Evolutionary conservation across 2,888 invertebrate genomes (phyloP).

Genomic region (Cataglyphis livida): DNA sequence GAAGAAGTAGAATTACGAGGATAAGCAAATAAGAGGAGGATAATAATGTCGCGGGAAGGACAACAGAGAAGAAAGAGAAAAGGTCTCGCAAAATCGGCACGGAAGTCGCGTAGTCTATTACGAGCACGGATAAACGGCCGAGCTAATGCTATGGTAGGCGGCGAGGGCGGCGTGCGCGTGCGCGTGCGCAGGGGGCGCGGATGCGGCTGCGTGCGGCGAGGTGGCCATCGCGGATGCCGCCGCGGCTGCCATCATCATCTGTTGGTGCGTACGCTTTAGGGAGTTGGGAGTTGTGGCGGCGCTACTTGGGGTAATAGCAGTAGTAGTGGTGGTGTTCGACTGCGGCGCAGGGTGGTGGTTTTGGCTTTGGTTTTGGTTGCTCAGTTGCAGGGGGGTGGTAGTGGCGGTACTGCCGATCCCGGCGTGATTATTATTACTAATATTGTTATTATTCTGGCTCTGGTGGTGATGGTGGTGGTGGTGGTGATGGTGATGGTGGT

Average conservation of each 20-base stretch:
- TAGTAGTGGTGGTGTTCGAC: conserved; percentile 81
- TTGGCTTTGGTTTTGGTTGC: conserved; percentile 84
- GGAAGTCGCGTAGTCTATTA: conserved; percentile 87
- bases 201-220: conserved; percentile 89
- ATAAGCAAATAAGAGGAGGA: conserved; percentile 51
- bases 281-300: conserved; percentile 86
- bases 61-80: conserved; percentile 55
- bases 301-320: conserved; percentile 85
- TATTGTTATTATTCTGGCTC: conserved; percentile 75
- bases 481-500: conserved; percentile 84
- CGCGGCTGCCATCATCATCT: conserved; percentile 86
- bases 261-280: conserved; percentile 86
- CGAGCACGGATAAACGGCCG: conserved; percentile 94
- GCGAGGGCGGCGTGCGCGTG: conserved; percentile 89
- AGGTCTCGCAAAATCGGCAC: conserved; percentile 75
- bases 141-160: conserved; percentile 90
- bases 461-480: conserved; percentile 80
- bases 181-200: conserved; percentile 89
- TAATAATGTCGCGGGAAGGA: conserved; percentile 58
- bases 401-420: conserved; percentile 81
- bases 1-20: conserved; percentile 41
- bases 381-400: conserved; percentile 83
- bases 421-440: conserved; percentile 79
- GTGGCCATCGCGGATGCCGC: conserved; percentile 85
- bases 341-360: conserved; percentile 81